Percentiles rank a stretch among this genome's conserved stretches.
Conservation (phyloP, 1,140 invertebrate genomes). For the Procambarus virginalis region DNA sequence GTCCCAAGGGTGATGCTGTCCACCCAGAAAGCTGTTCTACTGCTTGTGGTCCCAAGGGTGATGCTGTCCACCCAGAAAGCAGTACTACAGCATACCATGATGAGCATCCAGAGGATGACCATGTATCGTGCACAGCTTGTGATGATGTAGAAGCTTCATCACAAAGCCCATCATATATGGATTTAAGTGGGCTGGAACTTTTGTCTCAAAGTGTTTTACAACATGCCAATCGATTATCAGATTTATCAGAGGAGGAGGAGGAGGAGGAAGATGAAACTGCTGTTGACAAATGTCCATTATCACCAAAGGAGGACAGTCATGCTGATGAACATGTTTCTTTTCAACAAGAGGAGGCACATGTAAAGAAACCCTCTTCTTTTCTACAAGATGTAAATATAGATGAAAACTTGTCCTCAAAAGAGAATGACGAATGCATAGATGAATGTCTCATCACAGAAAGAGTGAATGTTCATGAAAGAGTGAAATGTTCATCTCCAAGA, state of each 20-base stretch:
- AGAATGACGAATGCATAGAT: background rate
- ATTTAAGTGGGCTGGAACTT: constrained; percentile 86
- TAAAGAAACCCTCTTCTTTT: background rate
- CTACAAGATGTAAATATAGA: background rate
- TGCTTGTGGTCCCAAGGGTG: background rate
- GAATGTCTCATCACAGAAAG: background rate
- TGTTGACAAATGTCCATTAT: background rate
- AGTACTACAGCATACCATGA: background rate
- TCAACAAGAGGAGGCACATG: background rate
- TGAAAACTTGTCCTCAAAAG: background rate
- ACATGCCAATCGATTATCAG: constrained; percentile 75
- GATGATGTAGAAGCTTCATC: background rate
- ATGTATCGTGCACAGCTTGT: background rate
- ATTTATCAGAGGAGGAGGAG: constrained; percentile 6
- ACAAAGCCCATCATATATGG: constrained; percentile 71
- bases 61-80: constrained; percentile 9
- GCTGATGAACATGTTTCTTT: background rate
- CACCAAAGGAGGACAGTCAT: constrained; percentile 1
- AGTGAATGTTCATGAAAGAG: background rate
- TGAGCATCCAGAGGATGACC: background rate
- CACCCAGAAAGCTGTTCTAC: background rate
- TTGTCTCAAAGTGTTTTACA: constrained; percentile 87
- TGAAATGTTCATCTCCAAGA: background rate
- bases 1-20: too few relatives aligned
- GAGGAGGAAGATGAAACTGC: background rate